Conservation (phyloP, 1,140 invertebrate genomes). For the Reticulitermes speratus region DNA sequence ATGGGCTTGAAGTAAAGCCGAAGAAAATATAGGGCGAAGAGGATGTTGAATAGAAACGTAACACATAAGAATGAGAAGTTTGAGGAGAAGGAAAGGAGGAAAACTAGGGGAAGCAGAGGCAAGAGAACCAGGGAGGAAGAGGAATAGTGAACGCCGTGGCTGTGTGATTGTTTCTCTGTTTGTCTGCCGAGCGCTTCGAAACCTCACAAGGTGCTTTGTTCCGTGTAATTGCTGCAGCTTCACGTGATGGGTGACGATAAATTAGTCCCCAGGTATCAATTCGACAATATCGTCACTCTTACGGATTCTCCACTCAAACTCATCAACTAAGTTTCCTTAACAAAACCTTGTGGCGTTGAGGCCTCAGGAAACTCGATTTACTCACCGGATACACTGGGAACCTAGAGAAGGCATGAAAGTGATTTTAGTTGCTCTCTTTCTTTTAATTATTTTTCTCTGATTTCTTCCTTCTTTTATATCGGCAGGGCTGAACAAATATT, state of each 20-base stretch:
- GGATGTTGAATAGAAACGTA: too few relatives aligned
- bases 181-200: neutral
- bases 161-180: neutral
- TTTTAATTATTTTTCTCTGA: neutral
- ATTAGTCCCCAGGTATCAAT: neutral
- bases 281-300: neutral
- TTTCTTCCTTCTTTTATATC: neutral
- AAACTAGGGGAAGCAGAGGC: too few relatives aligned
- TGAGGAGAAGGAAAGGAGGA: too few relatives aligned
- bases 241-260: neutral
- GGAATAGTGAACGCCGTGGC: too few relatives aligned
- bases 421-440: neutral
- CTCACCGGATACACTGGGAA: neutral
- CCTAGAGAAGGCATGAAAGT: neutral
- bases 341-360: neutral
- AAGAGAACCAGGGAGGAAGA: too few relatives aligned
- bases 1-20: too few relatives aligned
- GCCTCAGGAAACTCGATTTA: slow-evolving; percentile 1
- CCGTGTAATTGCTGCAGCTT: neutral
- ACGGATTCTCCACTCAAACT: neutral
- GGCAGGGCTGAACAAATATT: neutral
- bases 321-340: slow-evolving; percentile 16
- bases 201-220: too few relatives aligned
- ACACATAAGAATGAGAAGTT: too few relatives aligned
- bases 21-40: too few relatives aligned